Evolutionary conservation across 2,113 vertebrate genomes (phyloP), one percentile per base, ranked within the genome.

Genomic region (Mustela nigripes): DNA sequence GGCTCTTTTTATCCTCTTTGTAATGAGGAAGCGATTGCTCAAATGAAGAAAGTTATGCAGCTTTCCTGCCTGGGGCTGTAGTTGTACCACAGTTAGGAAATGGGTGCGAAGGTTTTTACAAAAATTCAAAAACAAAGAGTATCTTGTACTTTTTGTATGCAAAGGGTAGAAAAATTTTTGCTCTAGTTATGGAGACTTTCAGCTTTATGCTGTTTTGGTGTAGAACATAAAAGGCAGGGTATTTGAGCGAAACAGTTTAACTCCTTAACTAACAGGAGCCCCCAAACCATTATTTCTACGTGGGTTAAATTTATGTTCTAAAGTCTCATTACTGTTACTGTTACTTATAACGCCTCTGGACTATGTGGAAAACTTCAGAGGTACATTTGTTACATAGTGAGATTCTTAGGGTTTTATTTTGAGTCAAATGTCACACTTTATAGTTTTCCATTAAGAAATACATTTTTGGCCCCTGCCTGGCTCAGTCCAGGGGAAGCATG

Each of bases 21-120:
- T 97, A 92, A 90, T 53, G 50, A 97, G 92, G 89, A 91, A 62
- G 56, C 90, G 84, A 4, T 95, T 94, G 97, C n/a, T 92, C 89
- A 93, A 36, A 79, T 76, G 82, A 63, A 98, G 87, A 73, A 60
- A 26, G 78, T 21, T 45, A 1, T 6, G 65, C 48, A 93, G 90
- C 88, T 78, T 69, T 89, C 33, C 36, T 95, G 91, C 95, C 89
- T 56, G 69, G 26, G 91, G 93, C 96, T 48, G 33, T 83, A 15
- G 53, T 94, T 87, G 81, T 94, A 67, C 76, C 71, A 12, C 33
- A 45, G 87, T 67, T 42, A n/a, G n/a, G 86, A 65, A 87, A 63
- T 69, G 90, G 67, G 76, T 79, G 45, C n/a, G 74, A 82, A 94
- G 45, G 86, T 73, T 85, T 93, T 84, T 88, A 39, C 11, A 48